Evolutionary conservation across 1,140 invertebrate genomes (phyloP).

Genomic region (Platyscapa corneri): DNA sequence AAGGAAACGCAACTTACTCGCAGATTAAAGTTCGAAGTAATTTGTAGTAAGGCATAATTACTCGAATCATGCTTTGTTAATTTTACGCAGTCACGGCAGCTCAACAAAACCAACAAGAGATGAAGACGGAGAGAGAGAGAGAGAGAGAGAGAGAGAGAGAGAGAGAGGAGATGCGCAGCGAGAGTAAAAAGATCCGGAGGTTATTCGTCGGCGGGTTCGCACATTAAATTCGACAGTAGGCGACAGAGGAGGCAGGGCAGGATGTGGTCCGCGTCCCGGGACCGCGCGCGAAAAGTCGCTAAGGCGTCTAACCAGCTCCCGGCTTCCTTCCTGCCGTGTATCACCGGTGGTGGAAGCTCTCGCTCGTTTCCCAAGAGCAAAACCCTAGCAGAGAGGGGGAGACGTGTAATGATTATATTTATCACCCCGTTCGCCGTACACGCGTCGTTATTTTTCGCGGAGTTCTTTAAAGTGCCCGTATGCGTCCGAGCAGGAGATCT

Average conservation of each 20-base stretch:
- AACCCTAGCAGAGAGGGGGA: not conserved
- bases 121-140: not conserved
- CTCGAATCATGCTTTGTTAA: no score
- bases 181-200: no score
- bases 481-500: not conserved
- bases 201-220: not conserved
- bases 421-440: constrained; percentile 9
- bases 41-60: no score
- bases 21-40: no score
- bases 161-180: not conserved
- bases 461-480: not conserved
- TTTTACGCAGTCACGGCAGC: no score
- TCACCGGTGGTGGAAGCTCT: constrained; percentile 49
- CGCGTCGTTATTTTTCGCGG: constrained; percentile 14
- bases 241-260: constrained; percentile 5
- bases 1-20: no score
- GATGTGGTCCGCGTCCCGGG: constrained; percentile 30
- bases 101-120: no score
- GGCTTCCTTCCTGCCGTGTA: constrained; percentile 71
- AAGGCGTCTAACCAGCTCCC: constrained; percentile 56
- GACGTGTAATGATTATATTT: constrained; percentile 6
- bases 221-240: no score
- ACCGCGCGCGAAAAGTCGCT: constrained; percentile 37
- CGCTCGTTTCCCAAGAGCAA: not conserved
- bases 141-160: not conserved